phyloP scores from a whole-genome alignment of 2,888 invertebrate species.

The Eurytoma californica region DNA sequence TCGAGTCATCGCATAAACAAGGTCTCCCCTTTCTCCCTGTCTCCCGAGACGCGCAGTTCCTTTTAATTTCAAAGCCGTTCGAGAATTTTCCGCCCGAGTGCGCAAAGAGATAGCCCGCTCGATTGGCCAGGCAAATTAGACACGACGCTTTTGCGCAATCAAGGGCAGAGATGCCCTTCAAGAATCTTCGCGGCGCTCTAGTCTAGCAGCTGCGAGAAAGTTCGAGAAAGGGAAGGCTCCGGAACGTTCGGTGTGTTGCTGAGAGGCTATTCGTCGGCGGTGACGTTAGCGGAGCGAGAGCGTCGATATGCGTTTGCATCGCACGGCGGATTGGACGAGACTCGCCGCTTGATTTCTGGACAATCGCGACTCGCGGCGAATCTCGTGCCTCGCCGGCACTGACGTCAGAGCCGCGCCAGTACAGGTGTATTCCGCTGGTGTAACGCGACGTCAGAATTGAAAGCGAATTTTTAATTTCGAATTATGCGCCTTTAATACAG shows the following conservation, averaged over 20 bases:
- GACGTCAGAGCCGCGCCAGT: neutral
- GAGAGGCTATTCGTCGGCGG: neutral
- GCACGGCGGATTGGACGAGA: conserved; percentile 15
- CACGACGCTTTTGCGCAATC: no score
- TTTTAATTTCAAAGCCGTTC: no score
- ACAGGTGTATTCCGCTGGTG: neutral
- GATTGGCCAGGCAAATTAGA: no score
- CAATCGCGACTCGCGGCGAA: neutral
- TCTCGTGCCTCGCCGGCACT: neutral
- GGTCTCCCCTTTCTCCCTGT: no score
- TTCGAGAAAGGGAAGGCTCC: neutral
- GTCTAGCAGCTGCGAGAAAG: conserved; percentile 1
- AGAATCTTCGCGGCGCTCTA: no score
- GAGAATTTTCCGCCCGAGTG: no score
- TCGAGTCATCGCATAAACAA: no score
- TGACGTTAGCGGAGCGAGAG: neutral
- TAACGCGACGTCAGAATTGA: neutral
- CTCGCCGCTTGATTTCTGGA: neutral
- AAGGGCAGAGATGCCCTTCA: no score
- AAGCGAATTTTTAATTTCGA: no score
- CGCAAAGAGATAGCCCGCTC: no score
- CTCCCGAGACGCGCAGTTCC: no score
- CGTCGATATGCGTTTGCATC: neutral
- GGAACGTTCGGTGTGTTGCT: neutral
- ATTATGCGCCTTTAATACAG: neutral